phyloP scores from a whole-genome alignment of 2,797 vertebrate genomes.

The Neosilurus hyrtlii region DNA sequence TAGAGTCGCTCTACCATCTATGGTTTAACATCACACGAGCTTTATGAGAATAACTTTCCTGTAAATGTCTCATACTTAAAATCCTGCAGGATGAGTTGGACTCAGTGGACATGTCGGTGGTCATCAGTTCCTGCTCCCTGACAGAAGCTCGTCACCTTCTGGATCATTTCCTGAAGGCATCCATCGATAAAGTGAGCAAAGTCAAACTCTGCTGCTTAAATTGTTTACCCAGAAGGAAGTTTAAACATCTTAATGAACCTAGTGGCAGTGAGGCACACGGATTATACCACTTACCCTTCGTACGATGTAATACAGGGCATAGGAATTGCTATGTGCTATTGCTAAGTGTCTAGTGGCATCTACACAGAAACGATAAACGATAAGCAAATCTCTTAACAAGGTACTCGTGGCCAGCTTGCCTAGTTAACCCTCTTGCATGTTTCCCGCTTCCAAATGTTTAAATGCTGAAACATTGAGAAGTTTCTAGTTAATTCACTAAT shows the following conservation, averaged over 20 bases:
- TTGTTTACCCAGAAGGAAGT: background rate
- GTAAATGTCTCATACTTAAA: background rate
- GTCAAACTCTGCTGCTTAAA: background rate
- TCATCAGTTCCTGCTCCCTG: slow-evolving; percentile 96
- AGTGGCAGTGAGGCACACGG: background rate
- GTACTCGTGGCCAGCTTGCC: too few species aligned
- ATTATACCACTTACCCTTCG: background rate
- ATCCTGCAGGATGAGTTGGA: slow-evolving; percentile 88
- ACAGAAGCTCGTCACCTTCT: slow-evolving; percentile 92
- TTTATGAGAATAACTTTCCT: background rate
- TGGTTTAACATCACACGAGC: background rate
- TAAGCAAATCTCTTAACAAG: too few species aligned
- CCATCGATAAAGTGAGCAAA: slow-evolving; percentile 87
- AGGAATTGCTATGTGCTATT: too few species aligned
- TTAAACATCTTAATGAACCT: background rate
- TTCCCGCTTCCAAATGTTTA: too few species aligned
- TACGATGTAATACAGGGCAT: background rate
- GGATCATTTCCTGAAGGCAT: slow-evolving; percentile 94
- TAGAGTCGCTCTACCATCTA: background rate
- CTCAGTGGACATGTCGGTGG: slow-evolving; percentile 93
- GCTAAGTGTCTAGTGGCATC: too few species aligned
- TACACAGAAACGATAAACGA: too few species aligned
- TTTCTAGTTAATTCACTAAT: too few species aligned
- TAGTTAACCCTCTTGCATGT: too few species aligned
- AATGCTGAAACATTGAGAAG: too few species aligned